phyloP scores from a whole-genome alignment of 2,113 vertebrate genomes.

The Oreocharis arfaki region DNA sequence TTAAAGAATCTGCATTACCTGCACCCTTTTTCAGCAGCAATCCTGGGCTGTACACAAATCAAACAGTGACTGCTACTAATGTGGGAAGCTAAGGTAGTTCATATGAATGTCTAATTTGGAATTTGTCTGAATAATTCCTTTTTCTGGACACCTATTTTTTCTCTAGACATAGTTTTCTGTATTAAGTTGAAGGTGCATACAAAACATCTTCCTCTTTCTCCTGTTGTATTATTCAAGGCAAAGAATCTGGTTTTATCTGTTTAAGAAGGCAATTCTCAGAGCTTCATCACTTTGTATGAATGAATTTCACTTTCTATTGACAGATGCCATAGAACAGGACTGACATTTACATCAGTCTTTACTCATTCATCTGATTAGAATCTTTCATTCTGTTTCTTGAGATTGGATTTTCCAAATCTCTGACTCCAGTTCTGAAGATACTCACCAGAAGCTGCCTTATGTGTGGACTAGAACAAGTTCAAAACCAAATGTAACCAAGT shows the following conservation, averaged over 20 bases:
- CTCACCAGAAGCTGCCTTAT: slow-evolving; percentile 48
- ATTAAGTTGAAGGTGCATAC: background rate
- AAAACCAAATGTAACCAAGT: slow-evolving; percentile 46
- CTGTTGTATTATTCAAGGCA: background rate
- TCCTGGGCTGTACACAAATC: background rate
- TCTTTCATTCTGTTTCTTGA: slow-evolving; percentile 27
- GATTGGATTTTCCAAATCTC: slow-evolving; percentile 65
- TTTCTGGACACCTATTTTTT: background rate
- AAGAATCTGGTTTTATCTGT: background rate
- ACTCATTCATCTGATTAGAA: background rate
- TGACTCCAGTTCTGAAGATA: slow-evolving; percentile 34
- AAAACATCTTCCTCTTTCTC: background rate
- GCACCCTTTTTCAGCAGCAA: background rate
- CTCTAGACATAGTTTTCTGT: background rate
- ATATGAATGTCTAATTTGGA: background rate
- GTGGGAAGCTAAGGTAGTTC: background rate
- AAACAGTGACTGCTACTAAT: background rate
- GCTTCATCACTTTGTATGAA: background rate
- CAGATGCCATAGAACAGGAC: background rate
- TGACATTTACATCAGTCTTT: background rate
- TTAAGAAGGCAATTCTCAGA: background rate
- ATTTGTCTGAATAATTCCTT: background rate
- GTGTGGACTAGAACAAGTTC: slow-evolving; percentile 53
- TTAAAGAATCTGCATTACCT: background rate
- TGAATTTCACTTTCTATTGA: background rate